phyloP scores from a whole-genome alignment of 2,797 vertebrate genomes.

The Sylvilagus floridanus region DNA sequence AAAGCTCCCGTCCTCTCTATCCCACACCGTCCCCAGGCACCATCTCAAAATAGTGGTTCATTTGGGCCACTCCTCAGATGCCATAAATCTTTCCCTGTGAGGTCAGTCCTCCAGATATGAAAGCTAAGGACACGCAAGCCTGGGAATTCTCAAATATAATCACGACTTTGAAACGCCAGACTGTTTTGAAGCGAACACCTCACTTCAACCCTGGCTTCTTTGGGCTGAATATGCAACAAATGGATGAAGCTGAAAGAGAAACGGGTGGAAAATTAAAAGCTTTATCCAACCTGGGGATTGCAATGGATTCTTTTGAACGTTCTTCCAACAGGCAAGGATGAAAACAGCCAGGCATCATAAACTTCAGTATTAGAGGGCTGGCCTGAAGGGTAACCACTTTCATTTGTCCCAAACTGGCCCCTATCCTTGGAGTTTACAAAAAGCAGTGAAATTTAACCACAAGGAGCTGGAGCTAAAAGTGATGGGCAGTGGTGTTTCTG shows the following conservation, averaged over 20 bases:
- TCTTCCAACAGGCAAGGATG: not conserved
- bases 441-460: not conserved
- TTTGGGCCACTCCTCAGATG: not conserved
- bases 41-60: conserved; percentile 63
- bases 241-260: conserved; percentile 28
- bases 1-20: conserved; percentile 3
- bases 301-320: not conserved
- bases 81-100: conserved; percentile 24
- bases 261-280: conserved; percentile 3
- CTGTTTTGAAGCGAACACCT: conserved; percentile 32
- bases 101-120: conserved; percentile 34
- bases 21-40: not conserved
- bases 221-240: conserved; percentile 34
- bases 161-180: conserved; percentile 36
- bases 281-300: not conserved
- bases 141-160: conserved; percentile 5
- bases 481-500: not conserved
- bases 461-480: not conserved
- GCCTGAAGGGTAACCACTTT: not conserved
- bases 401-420: not conserved
- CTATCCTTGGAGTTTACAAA: not conserved
- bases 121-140: conserved; percentile 42
- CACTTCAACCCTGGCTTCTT: conserved; percentile 40
- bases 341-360: not conserved
- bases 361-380: not conserved